Base-by-base conservation (phyloP, 2,797 vertebrate genomes). In the Gymnodraco acuticeps region DNA sequence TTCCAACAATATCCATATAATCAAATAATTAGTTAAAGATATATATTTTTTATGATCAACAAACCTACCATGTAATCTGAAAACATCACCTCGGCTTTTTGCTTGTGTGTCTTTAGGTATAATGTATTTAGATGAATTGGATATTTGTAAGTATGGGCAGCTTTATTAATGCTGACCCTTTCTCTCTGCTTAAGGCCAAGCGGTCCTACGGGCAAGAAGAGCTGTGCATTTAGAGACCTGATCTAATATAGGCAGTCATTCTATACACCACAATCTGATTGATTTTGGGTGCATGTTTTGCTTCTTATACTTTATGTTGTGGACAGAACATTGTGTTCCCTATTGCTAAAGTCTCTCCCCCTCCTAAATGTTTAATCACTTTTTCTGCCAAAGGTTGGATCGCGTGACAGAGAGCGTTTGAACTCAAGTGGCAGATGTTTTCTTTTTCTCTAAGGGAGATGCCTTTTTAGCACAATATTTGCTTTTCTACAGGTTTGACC, bases 351-450 rank as follows among this genome's bases (percentile, higher is more conserved):
- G 56, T 10, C 48, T 51, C 41, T 63, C 14, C 14, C 56, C 8
- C 51, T 19, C 14, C 77, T 51, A 38, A 86, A 90, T 84, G 16
- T 91, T 85, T 79, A 72, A 87, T 87, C 42, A 10, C 5, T 20
- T 14, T 4, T 65, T 20, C 43, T 71, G 19, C 38, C 45, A 27
- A 51, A 56, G 5, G 23, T 63, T 70, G 31, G 33, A 63, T 68
- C 81, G 66, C 12, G 27, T 8, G 46, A 51, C 42, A n/a, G 10
- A 53, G 11, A 9, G 23, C 43, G 58, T 16, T 31, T 52, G 46
- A 73, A 17, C 27, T 62, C 9, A 66, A 76, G 66, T 56, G 43
- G 31, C 47, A 46, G 58, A 63, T 54, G 47, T 69, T 45, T 45
- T 13, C 13, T 13, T 13, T 55, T 4, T 60, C n/a, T 68, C 66